These are phyloP conservation scores for Peromyscus attwateri DNA, from an alignment of 2,797 vertebrate genomes.

Conservation along the genomic window DNA sequence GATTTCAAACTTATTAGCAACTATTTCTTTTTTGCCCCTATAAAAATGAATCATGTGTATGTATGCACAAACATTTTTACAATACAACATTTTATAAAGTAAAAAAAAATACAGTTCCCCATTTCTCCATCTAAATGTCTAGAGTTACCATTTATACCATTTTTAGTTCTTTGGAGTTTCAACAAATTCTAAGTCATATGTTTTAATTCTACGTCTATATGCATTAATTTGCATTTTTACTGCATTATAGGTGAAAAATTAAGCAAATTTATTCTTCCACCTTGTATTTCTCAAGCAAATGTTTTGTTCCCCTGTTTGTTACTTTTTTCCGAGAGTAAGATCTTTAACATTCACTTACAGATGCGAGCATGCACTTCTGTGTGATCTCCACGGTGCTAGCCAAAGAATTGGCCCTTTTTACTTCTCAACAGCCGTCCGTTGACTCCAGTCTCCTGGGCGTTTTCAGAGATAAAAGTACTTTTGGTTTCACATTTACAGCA, in stretches of 20 bases:
- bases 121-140: not conserved
- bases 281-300: not conserved
- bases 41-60: not conserved
- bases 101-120: not conserved
- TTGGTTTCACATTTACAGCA: not conserved
- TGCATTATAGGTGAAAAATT: constrained; percentile 9
- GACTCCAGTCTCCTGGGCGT: not conserved
- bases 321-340: not conserved
- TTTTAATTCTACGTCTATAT: not conserved
- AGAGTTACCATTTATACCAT: not conserved
- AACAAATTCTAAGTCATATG: not conserved
- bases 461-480: not conserved
- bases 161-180: constrained; percentile 13
- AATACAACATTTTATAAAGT: constrained; percentile 9
- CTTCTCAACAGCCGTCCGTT: not conserved
- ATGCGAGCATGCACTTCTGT: not conserved
- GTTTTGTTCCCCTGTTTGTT: not conserved
- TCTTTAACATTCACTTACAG: not conserved
- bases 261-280: not conserved
- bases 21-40: not conserved
- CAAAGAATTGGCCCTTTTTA: not conserved
- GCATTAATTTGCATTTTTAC: not conserved
- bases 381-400: not conserved
- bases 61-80: not conserved
- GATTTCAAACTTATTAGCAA: not conserved